Evolutionary conservation across 2,797 vertebrate species (phyloP).

Genomic region (Hephaestus fuliginosus): DNA sequence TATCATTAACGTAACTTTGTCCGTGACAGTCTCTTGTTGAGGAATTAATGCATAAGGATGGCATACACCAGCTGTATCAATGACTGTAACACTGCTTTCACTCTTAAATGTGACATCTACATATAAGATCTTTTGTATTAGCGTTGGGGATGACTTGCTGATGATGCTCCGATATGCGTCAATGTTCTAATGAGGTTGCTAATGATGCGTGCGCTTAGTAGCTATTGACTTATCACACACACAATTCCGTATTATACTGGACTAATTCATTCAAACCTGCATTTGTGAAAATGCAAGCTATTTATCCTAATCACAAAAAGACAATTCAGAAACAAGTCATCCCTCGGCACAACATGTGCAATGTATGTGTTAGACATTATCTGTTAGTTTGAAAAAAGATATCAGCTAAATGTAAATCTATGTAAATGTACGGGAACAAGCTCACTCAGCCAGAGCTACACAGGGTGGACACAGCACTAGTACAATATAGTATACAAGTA

Average conservation of each 20-base stretch:
- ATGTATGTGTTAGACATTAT: not conserved
- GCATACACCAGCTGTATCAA: not conserved
- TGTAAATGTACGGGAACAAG: not conserved
- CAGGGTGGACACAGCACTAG: not conserved
- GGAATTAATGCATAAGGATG: not conserved
- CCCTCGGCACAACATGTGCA: not conserved
- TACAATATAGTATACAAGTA: not conserved
- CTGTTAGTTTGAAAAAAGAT: not conserved
- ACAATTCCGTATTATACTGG: not conserved
- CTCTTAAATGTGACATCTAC: not conserved
- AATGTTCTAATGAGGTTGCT: constrained; percentile 20
- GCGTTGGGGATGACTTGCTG: not conserved
- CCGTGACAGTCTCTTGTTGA: constrained; percentile 8
- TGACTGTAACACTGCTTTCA: not conserved
- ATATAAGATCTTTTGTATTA: not conserved
- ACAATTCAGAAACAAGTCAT: constrained; percentile 1
- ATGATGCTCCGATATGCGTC: not conserved
- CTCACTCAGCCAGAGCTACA: not conserved
- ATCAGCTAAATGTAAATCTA: not conserved
- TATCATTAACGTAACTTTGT: constrained; percentile 26
- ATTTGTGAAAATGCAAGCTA: constrained; percentile 3
- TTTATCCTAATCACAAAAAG: not conserved
- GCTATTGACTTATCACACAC: not conserved
- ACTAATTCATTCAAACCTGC: not conserved
- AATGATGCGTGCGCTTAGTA: constrained; percentile 5